phyloP scores from a whole-genome alignment of 2,113 vertebrate species.

The Puntigrus tetrazona region DNA sequence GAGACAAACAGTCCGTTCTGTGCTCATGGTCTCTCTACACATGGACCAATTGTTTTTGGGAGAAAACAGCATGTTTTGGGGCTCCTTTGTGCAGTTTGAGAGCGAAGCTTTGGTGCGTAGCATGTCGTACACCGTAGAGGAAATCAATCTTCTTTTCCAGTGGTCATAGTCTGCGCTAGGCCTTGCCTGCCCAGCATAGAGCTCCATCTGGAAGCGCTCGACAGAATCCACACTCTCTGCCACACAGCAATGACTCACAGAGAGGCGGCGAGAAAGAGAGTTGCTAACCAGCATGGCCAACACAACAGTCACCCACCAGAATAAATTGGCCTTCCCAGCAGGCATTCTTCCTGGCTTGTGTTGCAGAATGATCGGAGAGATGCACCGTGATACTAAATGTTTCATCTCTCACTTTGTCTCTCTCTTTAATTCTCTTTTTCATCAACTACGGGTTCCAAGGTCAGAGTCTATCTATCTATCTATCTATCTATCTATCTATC shows the following conservation, averaged over 20 bases:
- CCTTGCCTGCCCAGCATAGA: slow-evolving; percentile 51
- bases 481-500: too few relatives aligned
- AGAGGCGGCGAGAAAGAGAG: slow-evolving; percentile 47
- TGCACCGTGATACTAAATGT: background rate
- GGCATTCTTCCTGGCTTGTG: slow-evolving; percentile 59
- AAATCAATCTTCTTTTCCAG: slow-evolving; percentile 79
- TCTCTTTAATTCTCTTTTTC: background rate
- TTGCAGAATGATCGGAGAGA: slow-evolving; percentile 57
- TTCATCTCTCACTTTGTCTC: background rate
- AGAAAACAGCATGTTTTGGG: slow-evolving; percentile 57
- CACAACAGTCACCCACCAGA: slow-evolving; percentile 62
- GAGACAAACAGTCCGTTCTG: slow-evolving; percentile 45
- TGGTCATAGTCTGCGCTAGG: slow-evolving; percentile 65
- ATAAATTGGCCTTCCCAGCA: slow-evolving; percentile 70
- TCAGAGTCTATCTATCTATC: too few relatives aligned
- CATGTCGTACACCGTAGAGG: slow-evolving; percentile 74
- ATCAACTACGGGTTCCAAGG: background rate
- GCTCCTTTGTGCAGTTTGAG: slow-evolving; percentile 61
- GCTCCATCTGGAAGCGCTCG: slow-evolving; percentile 72
- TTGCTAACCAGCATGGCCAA: slow-evolving; percentile 6
- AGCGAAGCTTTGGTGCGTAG: slow-evolving; percentile 66
- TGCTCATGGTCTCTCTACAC: slow-evolving; percentile 47
- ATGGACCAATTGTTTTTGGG: slow-evolving; percentile 58
- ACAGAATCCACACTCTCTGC: slow-evolving; percentile 61
- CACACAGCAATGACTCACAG: slow-evolving; percentile 57